These are phyloP conservation scores for Callitettix versicolor DNA, from an alignment of 1,140 invertebrate genomes.

Conservation along the genomic window DNA sequence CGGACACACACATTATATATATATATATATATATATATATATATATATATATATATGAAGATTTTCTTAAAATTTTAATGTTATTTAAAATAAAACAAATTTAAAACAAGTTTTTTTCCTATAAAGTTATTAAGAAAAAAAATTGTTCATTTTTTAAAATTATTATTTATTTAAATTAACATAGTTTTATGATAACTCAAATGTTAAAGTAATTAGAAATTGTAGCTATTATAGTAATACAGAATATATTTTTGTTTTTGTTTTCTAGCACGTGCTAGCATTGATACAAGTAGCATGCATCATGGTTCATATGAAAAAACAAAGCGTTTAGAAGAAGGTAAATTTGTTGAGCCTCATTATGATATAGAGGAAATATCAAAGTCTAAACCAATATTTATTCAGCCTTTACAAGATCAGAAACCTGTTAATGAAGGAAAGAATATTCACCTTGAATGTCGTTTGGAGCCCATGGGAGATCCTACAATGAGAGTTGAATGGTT, in stretches of 20 bases:
- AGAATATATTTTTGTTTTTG: slow-evolving; percentile 14
- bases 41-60: too few species aligned
- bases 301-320: slow-evolving; percentile 76
- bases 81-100: too few species aligned
- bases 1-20: too few species aligned
- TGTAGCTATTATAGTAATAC: too few species aligned
- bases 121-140: too few species aligned
- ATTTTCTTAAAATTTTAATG: too few species aligned
- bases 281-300: slow-evolving; percentile 83
- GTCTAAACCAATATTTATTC: slow-evolving; percentile 82
- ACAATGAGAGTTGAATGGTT: slow-evolving; percentile 94
- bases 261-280: slow-evolving; percentile 62
- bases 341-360: slow-evolving; percentile 77
- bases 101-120: too few species aligned
- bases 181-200: too few species aligned
- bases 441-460: slow-evolving; percentile 77
- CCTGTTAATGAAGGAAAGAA: slow-evolving; percentile 84
- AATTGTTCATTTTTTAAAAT: too few species aligned
- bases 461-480: slow-evolving; percentile 91
- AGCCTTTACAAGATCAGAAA: slow-evolving; percentile 67
- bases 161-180: too few species aligned
- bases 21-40: too few species aligned
- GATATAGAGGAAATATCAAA: slow-evolving; percentile 88
- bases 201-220: too few species aligned
- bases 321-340: slow-evolving; percentile 70